These are phyloP conservation scores for Spialia ferax DNA, from an alignment of 2,888 invertebrate genomes.

Conservation along the genomic window DNA sequence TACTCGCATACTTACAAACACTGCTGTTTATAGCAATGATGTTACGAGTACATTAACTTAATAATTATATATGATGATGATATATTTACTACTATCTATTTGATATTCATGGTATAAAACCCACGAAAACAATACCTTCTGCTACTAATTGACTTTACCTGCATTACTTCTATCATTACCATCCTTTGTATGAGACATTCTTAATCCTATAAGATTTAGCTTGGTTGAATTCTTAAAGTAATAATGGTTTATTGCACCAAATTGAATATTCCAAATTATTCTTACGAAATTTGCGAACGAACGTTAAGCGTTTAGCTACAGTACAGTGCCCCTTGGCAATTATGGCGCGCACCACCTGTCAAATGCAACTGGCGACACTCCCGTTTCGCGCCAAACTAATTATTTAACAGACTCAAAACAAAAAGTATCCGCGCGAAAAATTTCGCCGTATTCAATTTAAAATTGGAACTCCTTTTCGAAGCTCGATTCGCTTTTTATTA, in stretches of 20 bases:
- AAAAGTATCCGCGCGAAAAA: constrained; percentile 46
- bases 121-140: too few species aligned
- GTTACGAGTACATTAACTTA: too few species aligned
- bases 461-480: constrained; percentile 33
- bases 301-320: constrained; percentile 48
- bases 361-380: constrained; percentile 57
- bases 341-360: constrained; percentile 63
- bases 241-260: neutral
- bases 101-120: too few species aligned
- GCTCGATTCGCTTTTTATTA: constrained; percentile 29
- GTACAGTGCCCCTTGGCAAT: constrained; percentile 56
- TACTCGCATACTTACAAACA: neutral
- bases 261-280: neutral
- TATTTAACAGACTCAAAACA: constrained; percentile 57
- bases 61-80: too few species aligned
- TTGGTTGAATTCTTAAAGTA: neutral
- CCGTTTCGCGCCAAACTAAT: constrained; percentile 57
- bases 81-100: too few species aligned
- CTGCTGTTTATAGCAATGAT: too few species aligned
- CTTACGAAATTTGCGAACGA: constrained; percentile 29
- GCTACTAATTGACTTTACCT: too few species aligned
- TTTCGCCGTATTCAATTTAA: constrained; percentile 50
- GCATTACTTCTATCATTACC: too few species aligned
- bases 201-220: neutral
- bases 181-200: too few species aligned